phyloP scores from a whole-genome alignment of 2,888 invertebrate genomes.

The Chrysotoxum bicinctum region DNA sequence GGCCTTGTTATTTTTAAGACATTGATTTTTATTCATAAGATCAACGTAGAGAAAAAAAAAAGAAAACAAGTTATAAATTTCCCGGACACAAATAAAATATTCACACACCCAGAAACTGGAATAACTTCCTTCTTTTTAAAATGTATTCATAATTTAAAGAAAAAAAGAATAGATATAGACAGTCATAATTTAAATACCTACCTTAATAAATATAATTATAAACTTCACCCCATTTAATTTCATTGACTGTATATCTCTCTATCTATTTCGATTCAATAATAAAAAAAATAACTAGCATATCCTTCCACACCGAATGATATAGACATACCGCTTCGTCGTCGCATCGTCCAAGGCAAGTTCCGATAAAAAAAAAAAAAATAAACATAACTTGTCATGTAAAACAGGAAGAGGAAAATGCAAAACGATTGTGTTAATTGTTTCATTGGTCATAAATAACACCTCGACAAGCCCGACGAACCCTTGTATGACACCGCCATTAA shows the following conservation, averaged over 20 bases:
- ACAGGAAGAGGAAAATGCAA: conserved; percentile 66
- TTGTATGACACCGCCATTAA: conserved; percentile 58
- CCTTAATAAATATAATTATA: conserved; percentile 69
- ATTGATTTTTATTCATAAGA: background rate
- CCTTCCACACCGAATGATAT: conserved; percentile 57
- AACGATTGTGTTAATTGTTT: conserved; percentile 72
- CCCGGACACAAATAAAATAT: background rate
- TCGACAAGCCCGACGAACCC: conserved; percentile 67
- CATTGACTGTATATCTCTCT: conserved; percentile 58
- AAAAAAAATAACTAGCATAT: conserved; percentile 40
- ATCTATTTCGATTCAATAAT: conserved; percentile 27
- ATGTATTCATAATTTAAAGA: conserved; percentile 32
- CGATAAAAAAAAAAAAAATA: background rate
- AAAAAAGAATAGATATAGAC: conserved; percentile 23
- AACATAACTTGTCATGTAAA: conserved; percentile 59
- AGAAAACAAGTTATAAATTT: conserved; percentile 4
- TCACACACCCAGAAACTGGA: conserved; percentile 24
- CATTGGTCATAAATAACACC: conserved; percentile 71
- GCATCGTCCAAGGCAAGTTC: conserved; percentile 33
- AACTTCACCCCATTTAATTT: conserved; percentile 68
- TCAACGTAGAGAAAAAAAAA: background rate
- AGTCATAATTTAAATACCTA: conserved; percentile 55
- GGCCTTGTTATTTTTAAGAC: too few relatives aligned
- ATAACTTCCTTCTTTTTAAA: conserved; percentile 18
- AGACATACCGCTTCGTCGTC: background rate